These are phyloP conservation scores for Daboia siamensis DNA, from an alignment of 2,113 vertebrate species.

Conservation along the genomic window DNA sequence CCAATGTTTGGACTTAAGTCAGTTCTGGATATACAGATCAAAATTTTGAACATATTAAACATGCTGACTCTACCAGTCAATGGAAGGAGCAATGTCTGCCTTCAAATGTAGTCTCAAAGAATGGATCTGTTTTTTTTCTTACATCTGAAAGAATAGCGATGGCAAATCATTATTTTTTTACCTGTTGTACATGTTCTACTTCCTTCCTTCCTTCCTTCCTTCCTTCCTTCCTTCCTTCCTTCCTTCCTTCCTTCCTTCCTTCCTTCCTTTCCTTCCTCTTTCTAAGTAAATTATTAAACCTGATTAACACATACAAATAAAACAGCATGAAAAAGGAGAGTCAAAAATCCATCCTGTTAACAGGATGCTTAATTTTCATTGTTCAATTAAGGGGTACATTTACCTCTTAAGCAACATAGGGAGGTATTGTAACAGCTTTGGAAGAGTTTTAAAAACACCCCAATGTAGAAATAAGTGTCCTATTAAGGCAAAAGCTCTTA, in stretches of 20 bases:
- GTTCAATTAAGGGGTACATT: not conserved
- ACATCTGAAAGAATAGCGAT: not conserved
- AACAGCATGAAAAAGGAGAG: not conserved
- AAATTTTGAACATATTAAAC: not conserved
- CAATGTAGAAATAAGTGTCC: not conserved
- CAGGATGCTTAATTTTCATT: not conserved
- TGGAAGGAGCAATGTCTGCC: not conserved
- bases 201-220: no score
- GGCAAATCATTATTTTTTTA: not conserved
- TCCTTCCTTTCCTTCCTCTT: not conserved
- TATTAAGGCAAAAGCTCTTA: not conserved
- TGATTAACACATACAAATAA: not conserved
- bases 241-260: not conserved
- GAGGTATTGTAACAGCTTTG: not conserved
- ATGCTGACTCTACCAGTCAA: not conserved
- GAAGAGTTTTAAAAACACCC: not conserved
- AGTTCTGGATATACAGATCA: not conserved
- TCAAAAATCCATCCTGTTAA: not conserved
- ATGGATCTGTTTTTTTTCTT: not conserved
- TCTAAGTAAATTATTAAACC: not conserved
- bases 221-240: no score
- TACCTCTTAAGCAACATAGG: not conserved
- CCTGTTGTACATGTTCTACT: not conserved
- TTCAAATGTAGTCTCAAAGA: not conserved
- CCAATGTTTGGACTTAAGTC: not conserved